These are phyloP conservation scores for Drosophila subquinaria DNA, from an alignment of 2,888 invertebrate species.

Conservation along the genomic window DNA sequence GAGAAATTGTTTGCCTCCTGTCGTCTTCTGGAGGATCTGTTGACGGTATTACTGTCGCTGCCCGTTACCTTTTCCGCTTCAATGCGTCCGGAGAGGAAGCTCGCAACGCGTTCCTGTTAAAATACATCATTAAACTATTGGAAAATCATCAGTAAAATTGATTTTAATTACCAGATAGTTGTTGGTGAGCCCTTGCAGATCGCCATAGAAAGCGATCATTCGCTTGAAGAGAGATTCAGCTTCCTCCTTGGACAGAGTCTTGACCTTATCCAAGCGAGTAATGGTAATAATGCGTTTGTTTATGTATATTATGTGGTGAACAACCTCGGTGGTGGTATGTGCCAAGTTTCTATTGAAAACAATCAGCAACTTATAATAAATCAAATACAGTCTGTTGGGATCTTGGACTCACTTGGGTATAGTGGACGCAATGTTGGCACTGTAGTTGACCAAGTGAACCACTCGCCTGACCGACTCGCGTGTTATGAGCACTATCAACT, in stretches of 20 bases:
- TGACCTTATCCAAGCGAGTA: slow-evolving; percentile 88
- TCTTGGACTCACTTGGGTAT: slow-evolving; percentile 87
- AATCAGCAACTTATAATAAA: neutral
- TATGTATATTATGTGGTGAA: slow-evolving; percentile 87
- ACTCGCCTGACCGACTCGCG: slow-evolving; percentile 92
- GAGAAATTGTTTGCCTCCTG: slow-evolving; percentile 77
- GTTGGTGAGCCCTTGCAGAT: slow-evolving; percentile 80
- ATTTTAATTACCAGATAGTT: slow-evolving; percentile 74
- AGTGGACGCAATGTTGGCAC: slow-evolving; percentile 87
- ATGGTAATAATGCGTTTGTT: slow-evolving; percentile 89
- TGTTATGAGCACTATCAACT: slow-evolving; percentile 90
- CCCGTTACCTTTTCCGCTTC: slow-evolving; percentile 87
- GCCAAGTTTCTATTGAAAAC: slow-evolving; percentile 85
- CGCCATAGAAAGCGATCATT: slow-evolving; percentile 78
- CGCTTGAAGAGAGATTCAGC: slow-evolving; percentile 85
- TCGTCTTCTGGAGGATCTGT: slow-evolving; percentile 66
- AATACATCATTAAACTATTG: neutral
- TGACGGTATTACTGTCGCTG: slow-evolving; percentile 63
- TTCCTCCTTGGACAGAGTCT: slow-evolving; percentile 86
- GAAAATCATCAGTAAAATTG: neutral
- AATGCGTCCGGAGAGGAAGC: slow-evolving; percentile 89
- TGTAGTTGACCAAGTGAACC: slow-evolving; percentile 92
- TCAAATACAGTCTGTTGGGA: neutral
- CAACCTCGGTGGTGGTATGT: slow-evolving; percentile 86
- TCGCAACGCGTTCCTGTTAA: slow-evolving; percentile 88